A percentile compares a stretch with the other conserved stretches of the same genome.
These are phyloP conservation scores for Ericerus pela DNA, from an alignment of 1,140 invertebrate species.

Conservation along the genomic window DNA sequence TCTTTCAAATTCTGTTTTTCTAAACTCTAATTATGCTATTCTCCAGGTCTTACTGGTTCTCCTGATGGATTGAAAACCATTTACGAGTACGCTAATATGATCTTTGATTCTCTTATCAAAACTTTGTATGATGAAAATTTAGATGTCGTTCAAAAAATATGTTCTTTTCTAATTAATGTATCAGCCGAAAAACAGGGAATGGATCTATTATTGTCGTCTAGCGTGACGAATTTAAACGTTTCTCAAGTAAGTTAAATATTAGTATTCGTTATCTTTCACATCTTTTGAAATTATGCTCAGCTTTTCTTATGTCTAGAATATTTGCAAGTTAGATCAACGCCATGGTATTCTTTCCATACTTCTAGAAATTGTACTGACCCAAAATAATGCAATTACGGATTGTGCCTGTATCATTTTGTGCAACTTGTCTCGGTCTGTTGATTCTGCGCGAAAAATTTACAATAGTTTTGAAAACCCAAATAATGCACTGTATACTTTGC, in stretches of 20 bases:
- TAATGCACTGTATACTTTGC: constrained; percentile 1
- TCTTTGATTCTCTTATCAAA: neutral
- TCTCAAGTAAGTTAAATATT: neutral
- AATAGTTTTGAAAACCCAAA: constrained; percentile 3
- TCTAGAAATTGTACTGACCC: neutral
- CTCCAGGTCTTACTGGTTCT: neutral
- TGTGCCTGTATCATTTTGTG: constrained; percentile 7
- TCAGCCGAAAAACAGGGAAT: constrained; percentile 3
- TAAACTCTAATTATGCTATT: neutral
- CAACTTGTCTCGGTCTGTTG: constrained; percentile 13
- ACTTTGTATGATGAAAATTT: neutral
- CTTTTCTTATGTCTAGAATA: too few species aligned
- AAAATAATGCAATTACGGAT: neutral
- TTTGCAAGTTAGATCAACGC: too few species aligned
- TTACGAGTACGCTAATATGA: neutral
- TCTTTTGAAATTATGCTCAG: too few species aligned
- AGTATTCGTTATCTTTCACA: neutral
- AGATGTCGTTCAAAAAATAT: neutral
- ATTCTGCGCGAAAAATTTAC: constrained; percentile 2
- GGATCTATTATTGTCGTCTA: neutral
- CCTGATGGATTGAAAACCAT: neutral
- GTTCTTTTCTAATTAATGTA: constrained; percentile 13
- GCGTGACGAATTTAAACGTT: neutral
- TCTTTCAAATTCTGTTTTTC: too few species aligned
- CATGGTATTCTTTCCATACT: neutral